Percentiles rank a stretch among this genome's conserved stretches.
Conservation (phyloP, 35 echinoderm and acorn worm genomes). For the Eucidaris tribuloides region DNA sequence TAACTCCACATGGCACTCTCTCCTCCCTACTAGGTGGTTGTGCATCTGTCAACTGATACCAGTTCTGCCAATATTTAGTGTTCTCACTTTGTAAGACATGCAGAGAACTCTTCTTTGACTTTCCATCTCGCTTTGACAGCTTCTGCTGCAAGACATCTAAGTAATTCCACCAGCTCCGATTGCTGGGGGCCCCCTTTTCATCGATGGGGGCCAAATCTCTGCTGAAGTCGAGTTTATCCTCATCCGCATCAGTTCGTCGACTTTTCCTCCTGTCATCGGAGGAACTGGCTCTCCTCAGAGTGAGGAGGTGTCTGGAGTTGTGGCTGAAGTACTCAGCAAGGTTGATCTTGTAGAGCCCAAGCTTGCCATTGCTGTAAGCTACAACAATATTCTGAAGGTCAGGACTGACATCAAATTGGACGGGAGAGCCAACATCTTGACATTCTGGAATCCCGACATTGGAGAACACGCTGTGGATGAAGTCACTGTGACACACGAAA, state of each 20-base stretch:
- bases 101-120: background rate
- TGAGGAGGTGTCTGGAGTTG: constrained; percentile 47
- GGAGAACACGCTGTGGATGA: constrained; percentile 27
- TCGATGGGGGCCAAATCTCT: background rate
- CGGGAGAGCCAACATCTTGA: background rate
- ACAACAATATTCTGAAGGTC: constrained; percentile 49
- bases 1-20: background rate
- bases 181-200: constrained; percentile 4
- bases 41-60: background rate
- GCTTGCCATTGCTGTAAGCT: constrained; percentile 40
- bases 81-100: background rate
- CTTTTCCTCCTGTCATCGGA: background rate
- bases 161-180: constrained; percentile 38
- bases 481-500: constrained; percentile 30
- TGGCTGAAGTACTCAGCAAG: constrained; percentile 66
- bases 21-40: background rate
- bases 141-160: background rate
- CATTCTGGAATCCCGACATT: background rate
- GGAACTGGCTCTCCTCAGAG: background rate
- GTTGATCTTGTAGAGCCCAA: constrained; percentile 49
- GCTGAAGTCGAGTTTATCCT: constrained; percentile 22
- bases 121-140: background rate
- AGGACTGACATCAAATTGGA: constrained; percentile 27
- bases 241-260: constrained; percentile 20
- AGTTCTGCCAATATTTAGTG: background rate